A percentile compares a stretch with the other conserved stretches of the same genome.
phyloP scores from a whole-genome alignment of 2,888 invertebrate species.

The Sepiola atlantica region DNA sequence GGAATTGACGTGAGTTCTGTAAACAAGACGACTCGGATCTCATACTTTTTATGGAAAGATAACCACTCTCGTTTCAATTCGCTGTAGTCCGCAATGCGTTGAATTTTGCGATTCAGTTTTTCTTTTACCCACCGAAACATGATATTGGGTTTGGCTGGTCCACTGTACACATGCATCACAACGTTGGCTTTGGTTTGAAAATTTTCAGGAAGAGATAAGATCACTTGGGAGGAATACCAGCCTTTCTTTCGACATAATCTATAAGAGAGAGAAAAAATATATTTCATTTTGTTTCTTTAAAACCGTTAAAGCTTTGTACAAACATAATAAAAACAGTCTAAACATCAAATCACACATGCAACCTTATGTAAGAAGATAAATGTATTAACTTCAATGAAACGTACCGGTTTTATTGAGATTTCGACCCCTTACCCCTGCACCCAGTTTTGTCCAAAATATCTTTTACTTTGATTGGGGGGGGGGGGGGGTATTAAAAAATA shows the following conservation, averaged over 20 bases:
- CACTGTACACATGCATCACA: conserved; percentile 72
- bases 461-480: too few species aligned
- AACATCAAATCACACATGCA: neutral
- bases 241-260: conserved; percentile 76
- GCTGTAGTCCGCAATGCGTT: conserved; percentile 67
- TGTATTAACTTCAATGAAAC: too few species aligned
- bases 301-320: neutral
- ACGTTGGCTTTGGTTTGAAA: conserved; percentile 76
- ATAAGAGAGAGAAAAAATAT: conserved; percentile 52
- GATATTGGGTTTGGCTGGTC: conserved; percentile 68
- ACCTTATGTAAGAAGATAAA: too few species aligned
- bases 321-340: neutral
- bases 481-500: too few species aligned
- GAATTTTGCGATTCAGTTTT: conserved; percentile 75
- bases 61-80: conserved; percentile 73
- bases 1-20: conserved; percentile 75
- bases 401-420: too few species aligned
- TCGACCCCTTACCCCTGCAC: too few species aligned
- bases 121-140: conserved; percentile 76
- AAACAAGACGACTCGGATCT: conserved; percentile 75
- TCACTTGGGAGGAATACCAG: conserved; percentile 76
- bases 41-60: conserved; percentile 60
- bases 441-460: too few species aligned
- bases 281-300: neutral
- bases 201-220: conserved; percentile 76